Conservation (phyloP, 2,888 invertebrate genomes). For the Dasysyrphus tricinctus region DNA sequence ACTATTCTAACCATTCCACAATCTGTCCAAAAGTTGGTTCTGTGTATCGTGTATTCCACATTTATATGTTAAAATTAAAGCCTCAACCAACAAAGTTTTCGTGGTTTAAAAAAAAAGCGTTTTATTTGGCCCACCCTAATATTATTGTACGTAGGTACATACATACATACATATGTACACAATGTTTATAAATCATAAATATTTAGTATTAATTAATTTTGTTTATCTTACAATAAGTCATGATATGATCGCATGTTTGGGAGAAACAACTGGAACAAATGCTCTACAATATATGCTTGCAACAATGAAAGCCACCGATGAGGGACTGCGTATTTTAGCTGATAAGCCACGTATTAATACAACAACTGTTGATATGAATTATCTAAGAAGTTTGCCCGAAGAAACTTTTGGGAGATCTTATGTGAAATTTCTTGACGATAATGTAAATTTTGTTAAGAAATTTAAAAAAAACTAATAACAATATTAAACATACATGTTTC, state of each 20-base stretch:
- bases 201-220: no score
- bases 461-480: background rate
- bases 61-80: no score
- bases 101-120: no score
- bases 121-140: no score
- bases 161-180: no score
- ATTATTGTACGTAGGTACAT: no score
- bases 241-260: constrained; percentile 97
- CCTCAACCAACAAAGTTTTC: no score
- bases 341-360: constrained; percentile 95
- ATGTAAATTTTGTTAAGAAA: constrained; percentile 83
- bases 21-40: no score
- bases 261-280: constrained; percentile 92
- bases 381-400: constrained; percentile 88
- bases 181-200: no score
- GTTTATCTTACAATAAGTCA: constrained; percentile 83
- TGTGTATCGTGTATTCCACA: no score
- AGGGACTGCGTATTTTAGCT: constrained; percentile 90
- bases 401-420: constrained; percentile 95
- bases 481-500: constrained; percentile 42
- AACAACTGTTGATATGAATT: constrained; percentile 89
- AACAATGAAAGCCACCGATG: constrained; percentile 90
- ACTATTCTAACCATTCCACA: no score
- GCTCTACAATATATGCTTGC: constrained; percentile 89
- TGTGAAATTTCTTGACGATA: constrained; percentile 90